Base-by-base conservation (phyloP, 2,113 vertebrate species). In the Sphaerodactylus townsendi region DNA sequence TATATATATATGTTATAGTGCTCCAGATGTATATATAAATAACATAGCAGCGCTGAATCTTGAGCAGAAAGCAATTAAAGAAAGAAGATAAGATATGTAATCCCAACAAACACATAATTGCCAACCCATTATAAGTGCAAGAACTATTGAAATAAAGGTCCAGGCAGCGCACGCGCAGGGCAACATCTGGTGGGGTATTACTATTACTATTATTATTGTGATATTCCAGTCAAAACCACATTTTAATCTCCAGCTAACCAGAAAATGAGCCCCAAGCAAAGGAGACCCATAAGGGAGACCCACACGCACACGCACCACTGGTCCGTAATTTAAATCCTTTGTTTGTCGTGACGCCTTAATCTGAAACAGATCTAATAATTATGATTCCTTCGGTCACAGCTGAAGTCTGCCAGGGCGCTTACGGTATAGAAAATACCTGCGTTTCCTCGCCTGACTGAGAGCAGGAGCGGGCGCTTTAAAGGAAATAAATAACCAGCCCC, bases 271-370 rank as follows among this genome's bases (percentile, higher is more conserved):
- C 44, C n/a, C 21, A 50, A 13, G 14, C 44, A 41, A 41, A 69
- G 33, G 33, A 68, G 62, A 7, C 44, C 30, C 33, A 28, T 53
- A 33, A 33, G 65, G 14, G 37, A 9, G 28, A 53, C 2, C 50
- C 8, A 9, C 8, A 37, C 15, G 4, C 46, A 19, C 44, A 75
- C 62, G 10, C 19, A 9, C 71, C 59, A 3, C 46, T 28, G 78
- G 71, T 46, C 78, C 68, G 48, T 30, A 75, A 81, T 86, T 81
- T 76, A 68, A 44, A 76, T 59, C 48, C 59, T 35, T 79, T 10
- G 19, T 44, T 25, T 70, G 70, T 46, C 56, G 0, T 35, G 8
- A 35, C 79, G 25, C 3, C 46, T 19, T 13, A 19, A 7, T 14
- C 3, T 56, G 11, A 81, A 28, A 85, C 5, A 46, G 73, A 14